phyloP scores from a whole-genome alignment of 2,797 vertebrate genomes.

The Cichlasoma orientale region DNA sequence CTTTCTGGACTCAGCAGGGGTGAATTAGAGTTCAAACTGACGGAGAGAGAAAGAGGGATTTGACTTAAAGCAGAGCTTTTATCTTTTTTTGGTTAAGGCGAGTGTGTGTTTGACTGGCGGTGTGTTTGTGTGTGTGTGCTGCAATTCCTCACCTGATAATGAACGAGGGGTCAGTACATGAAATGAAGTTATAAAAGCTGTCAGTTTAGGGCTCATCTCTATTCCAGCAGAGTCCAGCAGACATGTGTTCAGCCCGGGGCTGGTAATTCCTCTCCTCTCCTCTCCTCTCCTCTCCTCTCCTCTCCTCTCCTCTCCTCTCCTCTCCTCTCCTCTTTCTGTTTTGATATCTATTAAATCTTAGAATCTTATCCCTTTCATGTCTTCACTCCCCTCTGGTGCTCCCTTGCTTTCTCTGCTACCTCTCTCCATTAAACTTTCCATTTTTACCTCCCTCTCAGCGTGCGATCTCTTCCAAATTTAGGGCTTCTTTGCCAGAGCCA shows the following conservation, averaged over 20 bases:
- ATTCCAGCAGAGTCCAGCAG: slow-evolving; percentile 69
- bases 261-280: slow-evolving; percentile 52
- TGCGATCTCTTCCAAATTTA: slow-evolving; percentile 9
- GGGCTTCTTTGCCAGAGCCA: background rate
- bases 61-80: slow-evolving; percentile 28
- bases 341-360: background rate
- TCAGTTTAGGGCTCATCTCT: slow-evolving; percentile 69
- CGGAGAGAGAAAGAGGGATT: slow-evolving; percentile 7
- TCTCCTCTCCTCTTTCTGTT: background rate
- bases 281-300: background rate
- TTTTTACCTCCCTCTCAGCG: background rate
- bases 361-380: background rate
- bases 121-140: background rate
- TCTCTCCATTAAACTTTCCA: background rate
- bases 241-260: slow-evolving; percentile 63
- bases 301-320: background rate
- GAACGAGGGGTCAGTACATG: slow-evolving; percentile 47
- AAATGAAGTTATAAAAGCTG: slow-evolving; percentile 71
- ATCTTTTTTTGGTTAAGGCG: slow-evolving; percentile 16
- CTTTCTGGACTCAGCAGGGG: slow-evolving; percentile 28
- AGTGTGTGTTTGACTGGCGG: slow-evolving; percentile 8
- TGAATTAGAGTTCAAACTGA: slow-evolving; percentile 56
- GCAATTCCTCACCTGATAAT: slow-evolving; percentile 38
- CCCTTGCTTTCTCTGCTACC: background rate
- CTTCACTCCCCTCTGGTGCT: background rate